A percentile compares a stretch with the other conserved stretches of the same genome.
Conservation (phyloP, 2,113 vertebrate genomes). For the Chaenogobius annularis region DNA sequence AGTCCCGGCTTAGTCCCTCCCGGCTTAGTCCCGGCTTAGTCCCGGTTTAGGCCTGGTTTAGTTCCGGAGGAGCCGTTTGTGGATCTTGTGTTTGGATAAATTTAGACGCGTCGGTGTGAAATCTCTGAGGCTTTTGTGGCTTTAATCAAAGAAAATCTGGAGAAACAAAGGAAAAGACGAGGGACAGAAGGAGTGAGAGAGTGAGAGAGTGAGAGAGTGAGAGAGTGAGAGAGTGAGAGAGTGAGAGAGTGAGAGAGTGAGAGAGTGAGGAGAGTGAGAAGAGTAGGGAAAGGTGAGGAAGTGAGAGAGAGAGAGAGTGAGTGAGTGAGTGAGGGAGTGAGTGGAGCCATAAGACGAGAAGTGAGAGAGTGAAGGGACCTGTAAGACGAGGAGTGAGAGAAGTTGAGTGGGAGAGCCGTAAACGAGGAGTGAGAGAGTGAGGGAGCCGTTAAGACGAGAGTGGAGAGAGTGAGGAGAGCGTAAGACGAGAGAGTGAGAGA, state of each 20-base stretch:
- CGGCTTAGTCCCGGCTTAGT: no score
- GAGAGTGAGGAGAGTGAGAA: no score
- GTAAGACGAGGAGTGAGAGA: no score
- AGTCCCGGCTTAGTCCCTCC: no score
- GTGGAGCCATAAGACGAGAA: no score
- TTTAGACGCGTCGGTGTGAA: slow-evolving; percentile 76
- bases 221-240: no score
- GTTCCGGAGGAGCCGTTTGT: slow-evolving; percentile 52
- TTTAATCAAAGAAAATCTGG: slow-evolving; percentile 83
- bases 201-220: not conserved
- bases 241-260: no score
- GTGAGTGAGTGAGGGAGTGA: not conserved
- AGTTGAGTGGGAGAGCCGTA: slow-evolving; percentile 2
- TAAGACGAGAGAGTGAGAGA: no score
- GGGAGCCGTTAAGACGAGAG: not conserved
- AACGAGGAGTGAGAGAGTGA: slow-evolving; percentile 1
- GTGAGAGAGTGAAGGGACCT: no score
- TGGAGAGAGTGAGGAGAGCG: no score
- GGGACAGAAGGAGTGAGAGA: slow-evolving; percentile 15
- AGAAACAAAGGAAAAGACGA: slow-evolving; percentile 47
- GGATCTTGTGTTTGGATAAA: slow-evolving; percentile 79
- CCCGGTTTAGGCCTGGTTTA: no score
- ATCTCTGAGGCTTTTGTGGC: slow-evolving; percentile 73
- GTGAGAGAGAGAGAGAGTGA: not conserved
- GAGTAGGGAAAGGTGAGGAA: no score